These are phyloP conservation scores for Hybos culiciformis DNA, from an alignment of 2,888 invertebrate genomes.

Conservation along the genomic window DNA sequence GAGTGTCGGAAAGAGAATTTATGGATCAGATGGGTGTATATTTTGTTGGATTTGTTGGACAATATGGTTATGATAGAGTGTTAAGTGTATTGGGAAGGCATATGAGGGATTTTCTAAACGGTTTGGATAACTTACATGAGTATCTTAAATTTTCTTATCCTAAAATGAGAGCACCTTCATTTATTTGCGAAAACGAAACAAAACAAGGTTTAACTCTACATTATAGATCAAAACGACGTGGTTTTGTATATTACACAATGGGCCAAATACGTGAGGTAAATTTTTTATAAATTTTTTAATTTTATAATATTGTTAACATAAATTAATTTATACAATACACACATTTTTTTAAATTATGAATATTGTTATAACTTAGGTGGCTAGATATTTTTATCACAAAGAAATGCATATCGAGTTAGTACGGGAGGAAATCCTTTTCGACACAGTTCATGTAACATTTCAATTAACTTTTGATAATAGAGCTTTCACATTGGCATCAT, in stretches of 20 bases:
- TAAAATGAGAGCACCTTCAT: conserved; percentile 78
- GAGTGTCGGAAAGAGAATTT: conserved; percentile 76
- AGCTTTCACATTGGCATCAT: conserved; percentile 69
- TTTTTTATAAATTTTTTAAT: conserved; percentile 4
- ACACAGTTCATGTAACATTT: conserved; percentile 87
- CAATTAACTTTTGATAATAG: conserved; percentile 89
- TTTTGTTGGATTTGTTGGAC: conserved; percentile 85
- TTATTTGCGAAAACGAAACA: conserved; percentile 93
- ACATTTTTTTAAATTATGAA: neutral
- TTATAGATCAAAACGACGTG: conserved; percentile 82
- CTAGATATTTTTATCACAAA: conserved; percentile 86
- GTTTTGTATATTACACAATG: conserved; percentile 94
- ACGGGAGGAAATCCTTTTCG: conserved; percentile 72
- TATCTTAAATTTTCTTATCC: conserved; percentile 94
- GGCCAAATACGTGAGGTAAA: conserved; percentile 79
- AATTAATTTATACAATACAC: neutral
- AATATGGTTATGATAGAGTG: conserved; percentile 89
- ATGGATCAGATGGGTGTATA: conserved; percentile 91
- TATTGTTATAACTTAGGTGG: conserved; percentile 46
- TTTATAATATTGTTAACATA: neutral
- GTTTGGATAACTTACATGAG: conserved; percentile 91
- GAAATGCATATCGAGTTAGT: conserved; percentile 85
- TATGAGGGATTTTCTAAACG: conserved; percentile 91
- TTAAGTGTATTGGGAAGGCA: conserved; percentile 81
- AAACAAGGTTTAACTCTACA: conserved; percentile 84